phyloP scores from a whole-genome alignment of 2,797 vertebrate species.

The Gymnoscopelus braueri region DNA sequence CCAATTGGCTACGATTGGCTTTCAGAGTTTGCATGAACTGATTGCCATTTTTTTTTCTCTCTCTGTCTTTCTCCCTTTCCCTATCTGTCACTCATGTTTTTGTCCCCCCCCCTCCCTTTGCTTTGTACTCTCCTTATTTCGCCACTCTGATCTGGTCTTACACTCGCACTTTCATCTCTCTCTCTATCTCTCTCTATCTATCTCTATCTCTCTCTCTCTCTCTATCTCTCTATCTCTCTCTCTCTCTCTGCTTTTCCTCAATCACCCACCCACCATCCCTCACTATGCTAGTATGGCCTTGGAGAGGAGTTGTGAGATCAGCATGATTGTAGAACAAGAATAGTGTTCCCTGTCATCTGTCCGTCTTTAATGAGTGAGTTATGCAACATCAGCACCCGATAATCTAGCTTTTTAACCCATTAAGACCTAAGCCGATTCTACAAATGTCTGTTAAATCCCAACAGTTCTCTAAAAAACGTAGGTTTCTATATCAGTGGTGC shows the following conservation, averaged over 20 bases:
- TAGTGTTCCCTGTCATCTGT: constrained; percentile 57
- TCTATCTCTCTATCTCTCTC: not conserved
- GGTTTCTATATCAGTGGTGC: too few relatives aligned
- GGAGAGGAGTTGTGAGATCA: constrained; percentile 61
- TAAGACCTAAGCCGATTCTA: too few relatives aligned
- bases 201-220: not conserved
- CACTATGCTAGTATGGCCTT: constrained; percentile 50
- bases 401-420: constrained; percentile 43
- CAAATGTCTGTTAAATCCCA: too few relatives aligned
- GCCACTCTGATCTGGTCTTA: not conserved
- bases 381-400: constrained; percentile 55
- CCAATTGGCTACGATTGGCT: too few relatives aligned
- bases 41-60: not conserved
- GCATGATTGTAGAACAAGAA: constrained; percentile 59
- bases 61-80: not conserved
- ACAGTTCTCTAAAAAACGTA: too few relatives aligned
- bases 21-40: too few relatives aligned
- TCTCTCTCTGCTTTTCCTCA: not conserved
- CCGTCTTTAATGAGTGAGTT: constrained; percentile 65
- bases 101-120: constrained; percentile 26
- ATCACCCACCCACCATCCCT: constrained; percentile 8
- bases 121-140: constrained; percentile 9
- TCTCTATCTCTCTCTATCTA: constrained; percentile 11
- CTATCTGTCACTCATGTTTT: constrained; percentile 21
- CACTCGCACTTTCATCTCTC: constrained; percentile 11